These are phyloP conservation scores for Thyatira batis DNA, from an alignment of 2,888 invertebrate species.

Conservation along the genomic window DNA sequence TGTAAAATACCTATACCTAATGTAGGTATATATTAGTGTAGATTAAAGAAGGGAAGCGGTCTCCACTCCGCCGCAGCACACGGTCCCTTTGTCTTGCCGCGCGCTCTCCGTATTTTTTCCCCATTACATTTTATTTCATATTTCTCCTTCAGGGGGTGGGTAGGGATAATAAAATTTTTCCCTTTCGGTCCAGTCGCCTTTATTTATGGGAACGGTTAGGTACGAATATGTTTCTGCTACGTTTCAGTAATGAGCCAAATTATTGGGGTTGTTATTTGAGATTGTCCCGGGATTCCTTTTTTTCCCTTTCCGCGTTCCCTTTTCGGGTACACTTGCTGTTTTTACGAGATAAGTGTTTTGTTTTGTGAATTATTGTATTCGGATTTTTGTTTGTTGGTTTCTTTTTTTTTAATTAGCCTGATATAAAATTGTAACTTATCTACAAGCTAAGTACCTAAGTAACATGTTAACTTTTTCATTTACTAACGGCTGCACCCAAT, in stretches of 20 bases:
- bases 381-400: slow-evolving; percentile 22
- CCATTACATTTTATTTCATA: slow-evolving; percentile 83
- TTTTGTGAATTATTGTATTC: slow-evolving; percentile 32
- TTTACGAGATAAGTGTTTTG: slow-evolving; percentile 59
- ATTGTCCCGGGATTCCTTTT: slow-evolving; percentile 58
- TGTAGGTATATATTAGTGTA: no score
- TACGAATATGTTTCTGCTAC: slow-evolving; percentile 79
- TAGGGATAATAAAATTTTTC: slow-evolving; percentile 79
- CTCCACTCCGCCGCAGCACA: slow-evolving; percentile 40
- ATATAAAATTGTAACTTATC: no score
- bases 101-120: slow-evolving; percentile 77
- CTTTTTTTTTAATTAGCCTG: no score
- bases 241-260: slow-evolving; percentile 78
- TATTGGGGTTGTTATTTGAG: slow-evolving; percentile 73
- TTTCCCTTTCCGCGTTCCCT: slow-evolving; percentile 30
- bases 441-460: no score
- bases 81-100: slow-evolving; percentile 77
- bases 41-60: slow-evolving; percentile 16
- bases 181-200: slow-evolving; percentile 66
- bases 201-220: slow-evolving; percentile 77
- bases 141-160: slow-evolving; percentile 71
- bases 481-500: no score
- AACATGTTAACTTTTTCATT: no score
- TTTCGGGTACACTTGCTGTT: slow-evolving; percentile 40
- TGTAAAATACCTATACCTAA: no score